A percentile compares a stretch with the other conserved stretches of the same genome.
Conservation (phyloP, 2,797 vertebrate species). For the Pantherophis vulpinus region DNA sequence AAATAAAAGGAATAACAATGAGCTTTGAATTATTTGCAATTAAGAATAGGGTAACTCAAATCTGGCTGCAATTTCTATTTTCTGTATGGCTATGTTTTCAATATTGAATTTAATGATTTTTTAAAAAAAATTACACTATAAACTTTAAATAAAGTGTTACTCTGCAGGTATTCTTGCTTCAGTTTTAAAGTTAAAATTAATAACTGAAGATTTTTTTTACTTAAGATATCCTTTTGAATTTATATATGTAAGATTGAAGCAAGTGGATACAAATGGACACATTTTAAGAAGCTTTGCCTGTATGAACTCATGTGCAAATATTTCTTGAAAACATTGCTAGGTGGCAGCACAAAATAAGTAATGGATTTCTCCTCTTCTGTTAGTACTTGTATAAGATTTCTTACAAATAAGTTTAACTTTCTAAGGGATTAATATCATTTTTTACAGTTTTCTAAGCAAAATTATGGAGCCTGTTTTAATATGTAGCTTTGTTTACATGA, state of each 20-base stretch:
- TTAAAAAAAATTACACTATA: not conserved
- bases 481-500: not conserved
- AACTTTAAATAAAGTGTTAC: not conserved
- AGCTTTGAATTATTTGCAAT: not conserved
- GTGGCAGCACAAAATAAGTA: constrained; percentile 39
- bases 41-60: not conserved
- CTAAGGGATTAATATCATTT: not conserved
- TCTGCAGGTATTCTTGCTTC: not conserved
- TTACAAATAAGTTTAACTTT: not conserved
- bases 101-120: not conserved
- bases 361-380: not conserved
- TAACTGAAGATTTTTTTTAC: not conserved
- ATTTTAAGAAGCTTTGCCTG: not conserved
- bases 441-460: not conserved
- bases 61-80: not conserved
- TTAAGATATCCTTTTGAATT: not conserved
- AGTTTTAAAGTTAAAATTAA: not conserved
- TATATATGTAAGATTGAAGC: not conserved
- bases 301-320: not conserved
- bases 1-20: not conserved
- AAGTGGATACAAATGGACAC: not conserved
- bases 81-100: not conserved
- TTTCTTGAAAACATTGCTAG: constrained; percentile 27
- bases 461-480: not conserved
- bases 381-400: not conserved